These are phyloP conservation scores for Cyphomyrus discorhynchus DNA, from an alignment of 2,113 vertebrate species.

Conservation along the genomic window DNA sequence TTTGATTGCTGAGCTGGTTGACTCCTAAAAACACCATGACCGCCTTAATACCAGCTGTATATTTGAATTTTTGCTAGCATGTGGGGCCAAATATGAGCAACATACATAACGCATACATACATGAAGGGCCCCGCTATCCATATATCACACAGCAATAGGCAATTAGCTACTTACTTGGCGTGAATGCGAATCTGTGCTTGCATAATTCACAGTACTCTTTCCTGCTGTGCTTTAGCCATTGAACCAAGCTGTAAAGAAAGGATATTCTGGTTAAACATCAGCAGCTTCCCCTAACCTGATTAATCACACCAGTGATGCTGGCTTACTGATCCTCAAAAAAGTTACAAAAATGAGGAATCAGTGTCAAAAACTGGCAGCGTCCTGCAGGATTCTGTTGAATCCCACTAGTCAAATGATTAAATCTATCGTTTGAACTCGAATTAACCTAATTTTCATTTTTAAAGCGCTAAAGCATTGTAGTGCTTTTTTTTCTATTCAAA, in stretches of 20 bases:
- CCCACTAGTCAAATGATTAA: neutral
- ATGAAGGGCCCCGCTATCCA: no score
- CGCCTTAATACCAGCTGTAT: neutral
- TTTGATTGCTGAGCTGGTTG: neutral
- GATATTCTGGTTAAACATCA: neutral
- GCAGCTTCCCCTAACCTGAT: neutral
- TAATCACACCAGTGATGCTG: neutral
- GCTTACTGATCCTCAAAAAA: neutral
- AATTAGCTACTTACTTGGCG: conserved; percentile 85
- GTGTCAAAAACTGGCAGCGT: neutral
- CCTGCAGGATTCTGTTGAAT: neutral
- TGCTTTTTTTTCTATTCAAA: neutral
- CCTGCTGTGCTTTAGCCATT: conserved; percentile 99
- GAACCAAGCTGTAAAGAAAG: conserved; percentile 84
- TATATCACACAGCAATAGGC: neutral
- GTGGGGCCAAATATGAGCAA: neutral
- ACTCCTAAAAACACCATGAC: neutral
- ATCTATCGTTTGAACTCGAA: neutral
- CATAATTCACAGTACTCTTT: conserved; percentile 99
- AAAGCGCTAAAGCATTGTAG: neutral
- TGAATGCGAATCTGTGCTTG: conserved; percentile 99
- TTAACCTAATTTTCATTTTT: neutral
- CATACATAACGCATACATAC: neutral
- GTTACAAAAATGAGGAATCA: neutral
- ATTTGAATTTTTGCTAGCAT: neutral